Evolutionary conservation across 1,140 invertebrate genomes (phyloP).

Genomic region (Cotesia chilonis): DNA sequence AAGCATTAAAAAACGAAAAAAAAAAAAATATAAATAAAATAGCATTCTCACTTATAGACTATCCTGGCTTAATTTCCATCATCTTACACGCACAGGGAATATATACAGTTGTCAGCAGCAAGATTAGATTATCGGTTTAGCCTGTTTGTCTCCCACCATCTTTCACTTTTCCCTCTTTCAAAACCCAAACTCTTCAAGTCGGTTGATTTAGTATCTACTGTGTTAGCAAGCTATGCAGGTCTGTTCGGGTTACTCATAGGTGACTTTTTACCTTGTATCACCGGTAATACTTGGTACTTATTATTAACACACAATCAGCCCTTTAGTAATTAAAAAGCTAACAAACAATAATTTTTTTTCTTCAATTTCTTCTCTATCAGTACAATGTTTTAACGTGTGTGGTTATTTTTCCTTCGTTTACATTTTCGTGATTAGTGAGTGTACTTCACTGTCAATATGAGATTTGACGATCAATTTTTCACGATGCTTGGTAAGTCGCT

Average conservation of each 20-base stretch:
- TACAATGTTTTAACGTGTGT: too few species aligned
- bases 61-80: background rate
- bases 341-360: background rate
- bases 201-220: constrained; percentile 45
- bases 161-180: constrained; percentile 43
- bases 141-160: constrained; percentile 27
- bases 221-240: constrained; percentile 34
- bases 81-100: constrained; percentile 17
- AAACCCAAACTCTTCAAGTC: constrained; percentile 46
- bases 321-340: too few species aligned
- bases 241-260: background rate
- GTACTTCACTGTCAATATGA: constrained; percentile 34
- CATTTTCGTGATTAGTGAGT: constrained; percentile 16
- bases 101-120: constrained; percentile 28
- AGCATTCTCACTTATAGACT: background rate
- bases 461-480: constrained; percentile 50
- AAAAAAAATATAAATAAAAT: background rate
- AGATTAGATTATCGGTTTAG: constrained; percentile 49
- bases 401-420: background rate
- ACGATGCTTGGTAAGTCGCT: constrained; percentile 44
- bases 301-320: too few species aligned
- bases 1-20: background rate
- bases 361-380: too few species aligned
- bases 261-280: constrained; percentile 11
- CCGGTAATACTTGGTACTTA: background rate